phyloP scores from a whole-genome alignment of 2,113 vertebrate species.

The Tylochromis polylepis region DNA sequence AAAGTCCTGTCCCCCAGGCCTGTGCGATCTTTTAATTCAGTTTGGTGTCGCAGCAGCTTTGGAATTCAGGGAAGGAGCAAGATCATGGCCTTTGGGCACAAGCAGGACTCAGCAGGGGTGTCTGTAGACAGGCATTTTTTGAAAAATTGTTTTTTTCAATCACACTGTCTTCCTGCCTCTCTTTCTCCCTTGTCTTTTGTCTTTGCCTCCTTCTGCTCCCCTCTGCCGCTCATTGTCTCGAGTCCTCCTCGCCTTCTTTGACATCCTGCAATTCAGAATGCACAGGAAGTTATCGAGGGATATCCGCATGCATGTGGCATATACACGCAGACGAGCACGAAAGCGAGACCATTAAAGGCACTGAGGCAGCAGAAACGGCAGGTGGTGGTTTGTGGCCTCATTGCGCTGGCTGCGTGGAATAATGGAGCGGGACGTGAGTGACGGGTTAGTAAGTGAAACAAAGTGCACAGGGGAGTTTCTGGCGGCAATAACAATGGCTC shows the following conservation, averaged over 20 bases:
- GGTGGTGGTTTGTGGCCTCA: slow-evolving; percentile 59
- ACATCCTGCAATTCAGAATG: slow-evolving; percentile 44
- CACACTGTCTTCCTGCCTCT: neutral
- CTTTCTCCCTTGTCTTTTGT: neutral
- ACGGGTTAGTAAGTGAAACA: slow-evolving; percentile 49
- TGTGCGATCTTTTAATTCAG: neutral
- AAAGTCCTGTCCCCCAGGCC: neutral
- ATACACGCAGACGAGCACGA: slow-evolving; percentile 11
- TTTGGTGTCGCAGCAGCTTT: slow-evolving; percentile 22
- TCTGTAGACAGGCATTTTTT: slow-evolving; percentile 15
- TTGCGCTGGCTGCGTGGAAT: slow-evolving; percentile 51
- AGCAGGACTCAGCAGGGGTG: slow-evolving; percentile 23
- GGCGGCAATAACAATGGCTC: slow-evolving; percentile 8
- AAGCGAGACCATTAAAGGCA: slow-evolving; percentile 51
- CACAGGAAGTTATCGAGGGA: slow-evolving; percentile 19
- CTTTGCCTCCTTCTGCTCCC: neutral
- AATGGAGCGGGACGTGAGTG: slow-evolving; percentile 53
- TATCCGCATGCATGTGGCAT: slow-evolving; percentile 2
- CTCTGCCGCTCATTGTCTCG: slow-evolving; percentile 1
- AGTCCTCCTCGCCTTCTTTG: neutral
- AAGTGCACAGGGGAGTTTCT: slow-evolving; percentile 34
- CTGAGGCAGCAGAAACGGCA: slow-evolving; percentile 63
- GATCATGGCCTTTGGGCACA: slow-evolving; percentile 4
- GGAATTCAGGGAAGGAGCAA: slow-evolving; percentile 46
- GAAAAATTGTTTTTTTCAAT: too few species aligned